These are phyloP conservation scores for Carassius auratus DNA, from an alignment of 2,113 vertebrate genomes.

Conservation along the genomic window DNA sequence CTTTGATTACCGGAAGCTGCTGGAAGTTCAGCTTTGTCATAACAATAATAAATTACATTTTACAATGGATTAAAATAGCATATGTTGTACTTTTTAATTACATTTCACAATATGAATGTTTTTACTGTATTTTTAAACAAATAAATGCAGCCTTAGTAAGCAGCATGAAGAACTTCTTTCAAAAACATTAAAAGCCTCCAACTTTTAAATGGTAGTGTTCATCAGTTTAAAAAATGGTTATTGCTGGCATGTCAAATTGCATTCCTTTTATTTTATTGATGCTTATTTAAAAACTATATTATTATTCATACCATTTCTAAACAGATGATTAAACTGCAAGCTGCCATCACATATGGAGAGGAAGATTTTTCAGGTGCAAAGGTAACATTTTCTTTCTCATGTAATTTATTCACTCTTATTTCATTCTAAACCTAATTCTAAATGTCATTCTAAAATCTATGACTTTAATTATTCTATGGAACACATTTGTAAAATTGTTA, in stretches of 20 bases:
- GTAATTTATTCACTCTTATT: background rate
- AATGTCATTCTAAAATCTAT: background rate
- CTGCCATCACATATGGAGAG: conserved; percentile 89
- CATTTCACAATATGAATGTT: no score
- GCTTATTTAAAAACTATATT: background rate
- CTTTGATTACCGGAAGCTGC: no score
- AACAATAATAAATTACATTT: no score
- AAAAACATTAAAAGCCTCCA: background rate
- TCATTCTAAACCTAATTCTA: background rate
- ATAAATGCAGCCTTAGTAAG: background rate
- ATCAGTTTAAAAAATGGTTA: background rate
- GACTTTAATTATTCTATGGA: background rate
- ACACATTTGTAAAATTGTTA: background rate
- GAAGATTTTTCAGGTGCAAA: conserved; percentile 86
- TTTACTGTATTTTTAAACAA: background rate
- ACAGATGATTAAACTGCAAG: conserved; percentile 86
- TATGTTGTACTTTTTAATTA: no score
- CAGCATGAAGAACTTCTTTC: background rate
- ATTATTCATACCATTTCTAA: conserved; percentile 7
- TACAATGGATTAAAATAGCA: no score
- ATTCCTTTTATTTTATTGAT: background rate
- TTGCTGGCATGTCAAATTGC: background rate
- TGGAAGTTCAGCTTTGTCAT: no score
- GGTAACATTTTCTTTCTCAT: conserved; percentile 62
- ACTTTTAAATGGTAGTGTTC: background rate